These are phyloP conservation scores for Microtus oregoni DNA, from an alignment of 2,113 vertebrate genomes.

Conservation along the genomic window DNA sequence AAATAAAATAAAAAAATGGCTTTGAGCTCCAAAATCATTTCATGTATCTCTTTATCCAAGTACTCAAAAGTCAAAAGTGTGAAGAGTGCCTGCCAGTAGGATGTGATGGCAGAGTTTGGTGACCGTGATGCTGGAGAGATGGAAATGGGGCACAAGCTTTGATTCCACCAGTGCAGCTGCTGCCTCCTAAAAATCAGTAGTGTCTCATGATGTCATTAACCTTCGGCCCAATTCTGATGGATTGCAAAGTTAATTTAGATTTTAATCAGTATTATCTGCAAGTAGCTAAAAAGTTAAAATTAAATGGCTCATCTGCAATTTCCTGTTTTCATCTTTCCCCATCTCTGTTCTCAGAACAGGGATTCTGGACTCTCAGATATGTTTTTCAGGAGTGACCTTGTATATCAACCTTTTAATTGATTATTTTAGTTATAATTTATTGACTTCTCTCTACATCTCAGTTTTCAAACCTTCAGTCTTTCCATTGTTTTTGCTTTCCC, in stretches of 20 bases:
- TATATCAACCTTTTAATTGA: neutral
- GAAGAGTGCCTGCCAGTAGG: neutral
- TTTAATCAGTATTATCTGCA: constrained; percentile 22
- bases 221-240: constrained; percentile 20
- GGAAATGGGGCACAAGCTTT: neutral
- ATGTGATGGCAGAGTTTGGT: neutral
- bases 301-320: neutral
- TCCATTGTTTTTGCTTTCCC: neutral
- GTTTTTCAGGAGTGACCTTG: neutral
- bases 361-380: neutral
- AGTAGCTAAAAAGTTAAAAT: neutral
- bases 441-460: neutral
- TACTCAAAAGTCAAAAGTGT: neutral
- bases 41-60: neutral
- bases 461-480: constrained; percentile 13
- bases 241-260: constrained; percentile 31
- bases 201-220: neutral
- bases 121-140: neutral
- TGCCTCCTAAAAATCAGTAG: neutral
- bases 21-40: constrained; percentile 37
- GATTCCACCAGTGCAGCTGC: neutral
- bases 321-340: neutral
- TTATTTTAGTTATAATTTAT: neutral
- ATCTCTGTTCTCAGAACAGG: neutral
- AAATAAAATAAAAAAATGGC: neutral